Evolutionary conservation across 2,113 vertebrate species (phyloP), one percentile per base, ranked within the genome.

Genomic region (Sebastes fasciatus): DNA sequence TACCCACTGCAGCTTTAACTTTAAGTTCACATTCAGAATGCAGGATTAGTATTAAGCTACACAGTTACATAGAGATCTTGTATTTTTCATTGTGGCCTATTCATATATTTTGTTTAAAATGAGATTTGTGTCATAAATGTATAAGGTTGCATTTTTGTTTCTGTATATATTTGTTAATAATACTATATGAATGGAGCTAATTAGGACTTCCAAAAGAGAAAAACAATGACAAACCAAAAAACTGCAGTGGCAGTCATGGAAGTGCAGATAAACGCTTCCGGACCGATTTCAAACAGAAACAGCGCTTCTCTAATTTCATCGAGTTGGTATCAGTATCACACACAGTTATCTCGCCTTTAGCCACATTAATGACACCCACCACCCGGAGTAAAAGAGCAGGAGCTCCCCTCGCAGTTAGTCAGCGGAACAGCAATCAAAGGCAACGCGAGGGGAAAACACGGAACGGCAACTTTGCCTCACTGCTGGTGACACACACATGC

Each of bases 401-500:
- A 96, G 95, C 95, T 95, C 95, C 95, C 94, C 95, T 94, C 89
- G 77, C 95, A 93, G 95, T 92, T 85, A 76, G 81, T 70, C 78
- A n/a, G 89, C 57, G 88, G 93, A 90, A 94, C 84, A 90, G 86
- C 93, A 94, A 82, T 85, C 80, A 78, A 85, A 90, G 34, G 77
- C 77, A 90, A 94, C 82, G 93, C 94, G 71, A 89, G 64, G 79
- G 86, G 34, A 34, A 34, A 69, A 83, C 79, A 85, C 61, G 82
- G 81, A 86, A 86, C 62, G 88, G 79, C 89, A 93, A 94, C 86
- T 93, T 94, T 91, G 85, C 83, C 54, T 90, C 80, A 82, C 73
- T 81, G 89, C 73, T 81, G 89, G 86, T 89, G 89, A 70, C 83
- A 68, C 26, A 61, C 43, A n/a, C 45, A 19, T 11, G 8, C 23